These are phyloP conservation scores for Pemphredon lugubris DNA, from an alignment of 2,888 invertebrate genomes.

Conservation along the genomic window DNA sequence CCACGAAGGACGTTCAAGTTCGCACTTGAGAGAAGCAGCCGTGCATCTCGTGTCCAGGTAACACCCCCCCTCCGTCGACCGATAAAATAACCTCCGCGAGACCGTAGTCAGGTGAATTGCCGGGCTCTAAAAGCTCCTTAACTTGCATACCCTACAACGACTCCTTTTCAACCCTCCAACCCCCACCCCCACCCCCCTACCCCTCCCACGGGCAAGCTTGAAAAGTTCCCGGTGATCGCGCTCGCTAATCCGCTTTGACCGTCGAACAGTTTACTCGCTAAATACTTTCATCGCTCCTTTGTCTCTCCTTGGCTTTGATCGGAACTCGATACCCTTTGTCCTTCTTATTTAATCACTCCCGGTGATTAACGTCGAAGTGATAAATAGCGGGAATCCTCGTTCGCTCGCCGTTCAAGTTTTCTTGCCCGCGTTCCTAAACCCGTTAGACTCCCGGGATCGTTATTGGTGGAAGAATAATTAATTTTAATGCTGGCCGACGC, in stretches of 20 bases:
- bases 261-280: conserved; percentile 47
- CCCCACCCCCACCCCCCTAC: too few species aligned
- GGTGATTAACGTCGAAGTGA: conserved; percentile 8
- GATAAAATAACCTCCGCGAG: conserved; percentile 23
- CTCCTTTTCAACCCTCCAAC: too few species aligned
- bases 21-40: conserved; percentile 62
- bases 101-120: conserved; percentile 15
- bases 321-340: conserved; percentile 38
- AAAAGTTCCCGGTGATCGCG: conserved; percentile 32
- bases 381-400: conserved; percentile 5
- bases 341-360: conserved; percentile 19
- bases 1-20: conserved; percentile 60
- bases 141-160: conserved; percentile 37
- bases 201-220: conserved; percentile 5
- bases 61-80: conserved; percentile 17
- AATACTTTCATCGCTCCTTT: conserved; percentile 52
- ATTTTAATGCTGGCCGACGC: too few species aligned
- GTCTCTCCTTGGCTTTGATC: conserved; percentile 40
- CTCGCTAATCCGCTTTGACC: conserved; percentile 57
- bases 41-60: conserved; percentile 21
- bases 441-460: too few species aligned
- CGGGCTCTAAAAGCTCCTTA: conserved; percentile 50
- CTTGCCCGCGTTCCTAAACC: too few species aligned
- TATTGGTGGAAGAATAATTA: too few species aligned
- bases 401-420: background rate